Evolutionary conservation across 2,797 vertebrate species (phyloP), one percentile per base, ranked within the genome.

Genomic region (Falco biarmicus): DNA sequence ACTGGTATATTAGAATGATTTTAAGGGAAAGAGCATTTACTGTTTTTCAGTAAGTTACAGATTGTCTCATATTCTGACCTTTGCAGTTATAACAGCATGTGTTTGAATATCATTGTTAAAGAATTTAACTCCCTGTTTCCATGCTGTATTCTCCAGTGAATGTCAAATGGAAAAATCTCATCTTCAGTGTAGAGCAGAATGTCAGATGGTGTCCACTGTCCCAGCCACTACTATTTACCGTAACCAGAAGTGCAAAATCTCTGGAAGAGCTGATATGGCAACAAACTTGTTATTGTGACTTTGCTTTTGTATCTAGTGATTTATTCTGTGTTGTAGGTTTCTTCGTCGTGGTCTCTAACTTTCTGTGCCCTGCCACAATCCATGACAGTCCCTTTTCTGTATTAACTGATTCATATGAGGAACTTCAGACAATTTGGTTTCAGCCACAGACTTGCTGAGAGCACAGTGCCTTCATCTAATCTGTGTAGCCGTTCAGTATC

Each of bases 81-180:
- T 59, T 74, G 86, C n/a, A 53, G 76, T 47, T 57, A 5, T 37
- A 70, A 26, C 0, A 1, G 37, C 64, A 14, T 1, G 1, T 50
- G 56, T 48, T 90, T 69, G 64, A 37, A 43, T 81, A 64, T 50
- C 59, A 5, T 0, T 80, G 68, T 41, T 77, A 29, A 66, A 61
- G 68, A 59, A n/a, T 47, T 61, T 29, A 81, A 60, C 32, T 70
- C 60, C 18, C 61, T 85, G 17, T 76, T 87, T 65, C 60, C 34
- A 25, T 41, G 69, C 63, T 43, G 11, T 61, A 11, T 37, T 92
- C 56, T 85, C 51, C 69, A 88, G 37, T 59, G 86, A 83, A 37
- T 41, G 31, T 43, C 76, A 85, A 32, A 47, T 50, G 76, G 56
- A 77, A 80, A 57, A 80, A 77, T 32, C 73, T 50, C 69, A 14